Percentiles rank a stretch among this genome's conserved stretches.
phyloP scores from a whole-genome alignment of 1,140 invertebrate genomes.

The Coboldia fuscipes region DNA sequence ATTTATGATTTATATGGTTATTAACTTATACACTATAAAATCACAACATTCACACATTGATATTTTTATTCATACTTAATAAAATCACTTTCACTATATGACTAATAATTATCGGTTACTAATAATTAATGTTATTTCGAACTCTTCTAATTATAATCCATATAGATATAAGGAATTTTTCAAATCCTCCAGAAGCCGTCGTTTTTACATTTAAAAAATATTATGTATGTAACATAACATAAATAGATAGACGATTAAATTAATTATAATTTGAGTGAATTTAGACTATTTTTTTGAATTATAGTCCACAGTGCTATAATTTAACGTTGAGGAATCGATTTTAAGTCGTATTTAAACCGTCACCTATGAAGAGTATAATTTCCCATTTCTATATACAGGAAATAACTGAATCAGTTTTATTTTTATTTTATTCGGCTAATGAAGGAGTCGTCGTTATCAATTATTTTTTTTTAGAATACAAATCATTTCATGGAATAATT shows the following conservation, averaged over 20 bases:
- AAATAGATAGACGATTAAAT: background rate
- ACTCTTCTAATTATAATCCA: too few species aligned
- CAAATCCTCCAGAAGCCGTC: slow-evolving; percentile 1
- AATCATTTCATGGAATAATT: background rate
- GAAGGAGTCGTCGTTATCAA: slow-evolving; percentile 24
- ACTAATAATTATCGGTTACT: too few species aligned
- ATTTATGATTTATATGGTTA: too few species aligned
- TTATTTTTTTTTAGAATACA: background rate
- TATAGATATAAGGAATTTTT: too few species aligned
- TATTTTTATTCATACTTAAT: too few species aligned
- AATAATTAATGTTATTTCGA: too few species aligned
- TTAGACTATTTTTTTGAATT: background rate
- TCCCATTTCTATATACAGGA: background rate
- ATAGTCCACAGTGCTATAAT: background rate
- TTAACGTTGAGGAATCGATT: background rate
- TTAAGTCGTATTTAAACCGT: background rate
- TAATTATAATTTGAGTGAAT: slow-evolving; percentile 1
- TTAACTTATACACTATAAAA: too few species aligned
- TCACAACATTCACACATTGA: too few species aligned
- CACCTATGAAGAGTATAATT: background rate
- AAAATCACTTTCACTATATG: too few species aligned
- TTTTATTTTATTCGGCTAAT: slow-evolving; percentile 16
- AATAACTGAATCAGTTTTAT: background rate
- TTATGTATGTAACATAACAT: background rate
- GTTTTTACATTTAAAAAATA: background rate